Conservation (phyloP, 2,888 invertebrate species). For the Fabriciana adippe region DNA sequence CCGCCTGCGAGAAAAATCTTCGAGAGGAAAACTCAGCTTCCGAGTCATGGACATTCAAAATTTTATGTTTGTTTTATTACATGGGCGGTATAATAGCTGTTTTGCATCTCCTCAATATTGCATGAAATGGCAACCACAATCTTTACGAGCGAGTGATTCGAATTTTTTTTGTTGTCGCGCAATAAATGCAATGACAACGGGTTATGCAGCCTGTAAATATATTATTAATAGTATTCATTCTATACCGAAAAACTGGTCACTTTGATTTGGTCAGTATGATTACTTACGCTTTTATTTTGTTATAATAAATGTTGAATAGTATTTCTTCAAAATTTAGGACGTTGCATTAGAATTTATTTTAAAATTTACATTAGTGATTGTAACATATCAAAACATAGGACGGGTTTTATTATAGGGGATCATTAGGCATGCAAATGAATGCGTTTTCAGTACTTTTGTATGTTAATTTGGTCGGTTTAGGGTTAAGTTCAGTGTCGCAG, state of each 20-base stretch:
- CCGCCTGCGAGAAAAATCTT: conserved; percentile 70
- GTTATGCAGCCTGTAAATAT: background rate
- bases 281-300: background rate
- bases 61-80: conserved; percentile 61
- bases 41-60: conserved; percentile 51
- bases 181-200: conserved; percentile 3
- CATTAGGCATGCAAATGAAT: conserved; percentile 73
- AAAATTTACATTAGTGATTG: conserved; percentile 15
- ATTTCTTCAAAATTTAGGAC: background rate
- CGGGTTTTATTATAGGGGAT: conserved; percentile 29
- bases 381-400: conserved; percentile 15
- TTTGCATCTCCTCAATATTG: conserved; percentile 46
- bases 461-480: conserved; percentile 70
- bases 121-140: conserved; percentile 49
- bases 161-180: conserved; percentile 5
- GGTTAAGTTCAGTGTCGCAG: conserved; percentile 79
- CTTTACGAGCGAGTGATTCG: conserved; percentile 37
- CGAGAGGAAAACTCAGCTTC: conserved; percentile 64
- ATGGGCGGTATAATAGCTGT: conserved; percentile 60
- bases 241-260: no score
- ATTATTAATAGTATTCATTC: no score
- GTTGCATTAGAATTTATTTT: conserved; percentile 1
- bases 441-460: conserved; percentile 78
- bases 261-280: no score
- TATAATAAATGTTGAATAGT: conserved; percentile 1